Evolutionary conservation across 2,113 vertebrate species (phyloP).

Genomic region (Caranx ignobilis): DNA sequence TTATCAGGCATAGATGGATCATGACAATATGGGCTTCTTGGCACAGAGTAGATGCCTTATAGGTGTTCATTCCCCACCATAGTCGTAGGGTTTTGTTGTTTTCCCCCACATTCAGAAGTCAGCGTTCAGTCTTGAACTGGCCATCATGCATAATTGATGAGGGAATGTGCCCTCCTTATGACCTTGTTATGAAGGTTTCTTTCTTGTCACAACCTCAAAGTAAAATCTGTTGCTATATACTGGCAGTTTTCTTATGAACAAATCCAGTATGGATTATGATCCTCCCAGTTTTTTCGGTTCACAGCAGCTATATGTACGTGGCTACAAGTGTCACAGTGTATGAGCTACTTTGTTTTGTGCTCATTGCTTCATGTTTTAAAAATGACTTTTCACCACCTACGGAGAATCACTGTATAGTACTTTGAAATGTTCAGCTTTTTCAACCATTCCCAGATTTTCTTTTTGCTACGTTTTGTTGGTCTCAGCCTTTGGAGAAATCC

Average conservation of each 20-base stretch:
- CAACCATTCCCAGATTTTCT: background rate
- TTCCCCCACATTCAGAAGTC: background rate
- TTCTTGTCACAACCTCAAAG: background rate
- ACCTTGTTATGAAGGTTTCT: background rate
- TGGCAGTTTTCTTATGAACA: background rate
- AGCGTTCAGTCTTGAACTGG: background rate
- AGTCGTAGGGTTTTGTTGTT: background rate
- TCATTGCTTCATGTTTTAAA: background rate
- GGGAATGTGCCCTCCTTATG: background rate
- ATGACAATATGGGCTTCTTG: background rate
- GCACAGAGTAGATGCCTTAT: background rate
- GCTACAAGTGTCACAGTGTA: background rate
- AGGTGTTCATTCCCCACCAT: background rate
- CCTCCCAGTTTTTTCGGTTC: background rate
- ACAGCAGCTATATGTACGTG: background rate
- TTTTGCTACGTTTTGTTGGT: background rate
- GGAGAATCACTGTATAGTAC: background rate
- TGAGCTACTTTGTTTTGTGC: background rate
- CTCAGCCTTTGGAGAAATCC: slow-evolving; percentile 6
- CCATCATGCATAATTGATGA: background rate
- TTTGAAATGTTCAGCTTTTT: background rate
- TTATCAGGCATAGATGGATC: background rate
- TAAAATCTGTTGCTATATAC: background rate
- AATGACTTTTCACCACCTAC: background rate
- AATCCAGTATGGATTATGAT: background rate